Conservation (phyloP, 2,888 invertebrate genomes). For the Chromoteleia sp. region DNA sequence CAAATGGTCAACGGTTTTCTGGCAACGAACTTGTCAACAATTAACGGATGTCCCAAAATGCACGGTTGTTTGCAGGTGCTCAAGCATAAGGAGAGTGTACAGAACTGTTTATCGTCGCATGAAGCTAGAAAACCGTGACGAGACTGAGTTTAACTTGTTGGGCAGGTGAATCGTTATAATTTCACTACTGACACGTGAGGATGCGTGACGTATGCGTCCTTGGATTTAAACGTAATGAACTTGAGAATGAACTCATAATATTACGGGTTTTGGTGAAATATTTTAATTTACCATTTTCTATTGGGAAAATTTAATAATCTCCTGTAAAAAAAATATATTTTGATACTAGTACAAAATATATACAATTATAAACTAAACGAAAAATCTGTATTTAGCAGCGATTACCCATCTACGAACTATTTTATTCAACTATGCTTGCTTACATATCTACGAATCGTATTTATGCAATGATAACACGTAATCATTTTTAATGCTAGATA, state of each 20-base stretch:
- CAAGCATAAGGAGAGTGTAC: slow-evolving; percentile 58
- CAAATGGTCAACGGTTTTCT: slow-evolving; percentile 67
- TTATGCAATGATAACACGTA: no score
- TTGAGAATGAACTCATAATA: neutral
- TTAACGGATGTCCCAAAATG: slow-evolving; percentile 74
- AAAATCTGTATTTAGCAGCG: no score
- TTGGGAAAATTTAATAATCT: no score
- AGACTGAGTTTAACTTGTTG: slow-evolving; percentile 56
- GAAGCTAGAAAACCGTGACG: slow-evolving; percentile 69
- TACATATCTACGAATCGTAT: no score
- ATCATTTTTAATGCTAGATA: no score
- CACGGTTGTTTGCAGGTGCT: slow-evolving; percentile 75
- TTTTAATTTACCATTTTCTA: no score
- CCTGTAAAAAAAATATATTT: no score
- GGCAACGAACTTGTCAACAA: slow-evolving; percentile 73
- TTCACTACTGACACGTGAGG: slow-evolving; percentile 56
- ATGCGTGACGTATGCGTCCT: slow-evolving; percentile 45
- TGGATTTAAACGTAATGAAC: slow-evolving; percentile 37
- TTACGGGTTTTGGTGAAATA: no score
- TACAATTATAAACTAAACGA: no score
- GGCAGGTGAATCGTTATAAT: slow-evolving; percentile 73
- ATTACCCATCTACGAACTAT: no score
- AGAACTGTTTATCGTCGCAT: slow-evolving; percentile 67
- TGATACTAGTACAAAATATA: no score
- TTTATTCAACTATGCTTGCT: no score